These are phyloP conservation scores for Apaloderma vittatum DNA, from an alignment of 2,113 vertebrate species.

Conservation along the genomic window DNA sequence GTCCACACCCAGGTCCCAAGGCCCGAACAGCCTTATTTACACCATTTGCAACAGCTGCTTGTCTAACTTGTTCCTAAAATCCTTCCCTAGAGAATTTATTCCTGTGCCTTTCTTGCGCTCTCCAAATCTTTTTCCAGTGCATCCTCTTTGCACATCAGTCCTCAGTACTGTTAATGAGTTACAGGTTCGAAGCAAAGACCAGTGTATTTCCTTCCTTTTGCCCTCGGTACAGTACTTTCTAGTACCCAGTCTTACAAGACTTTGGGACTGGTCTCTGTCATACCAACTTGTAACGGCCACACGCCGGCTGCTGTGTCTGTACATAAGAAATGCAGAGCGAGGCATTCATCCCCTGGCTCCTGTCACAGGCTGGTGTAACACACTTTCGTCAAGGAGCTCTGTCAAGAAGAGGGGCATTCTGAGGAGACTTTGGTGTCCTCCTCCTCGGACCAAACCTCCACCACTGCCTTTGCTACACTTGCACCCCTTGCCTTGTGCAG, in stretches of 20 bases:
- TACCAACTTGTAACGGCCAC: background rate
- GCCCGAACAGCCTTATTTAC: background rate
- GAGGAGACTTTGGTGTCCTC: background rate
- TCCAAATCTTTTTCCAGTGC: background rate
- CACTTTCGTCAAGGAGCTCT: background rate
- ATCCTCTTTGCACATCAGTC: background rate
- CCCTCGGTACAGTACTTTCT: background rate
- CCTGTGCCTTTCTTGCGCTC: background rate
- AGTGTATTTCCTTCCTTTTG: background rate
- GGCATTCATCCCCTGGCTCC: background rate
- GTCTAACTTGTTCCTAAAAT: background rate
- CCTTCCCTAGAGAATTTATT: background rate
- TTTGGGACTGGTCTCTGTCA: background rate
- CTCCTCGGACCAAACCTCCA: background rate
- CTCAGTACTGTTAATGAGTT: background rate
- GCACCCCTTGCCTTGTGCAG: background rate
- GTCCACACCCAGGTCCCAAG: background rate
- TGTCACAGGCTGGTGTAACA: background rate
- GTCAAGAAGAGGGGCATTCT: background rate
- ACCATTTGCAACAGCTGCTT: background rate
- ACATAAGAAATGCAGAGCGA: fast-evolving
- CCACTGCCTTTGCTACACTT: background rate
- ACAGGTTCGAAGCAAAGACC: background rate
- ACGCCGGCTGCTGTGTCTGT: background rate
- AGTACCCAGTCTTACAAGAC: background rate